Conservation (phyloP, 2,888 invertebrate species). For the Callinectes sapidus region DNA sequence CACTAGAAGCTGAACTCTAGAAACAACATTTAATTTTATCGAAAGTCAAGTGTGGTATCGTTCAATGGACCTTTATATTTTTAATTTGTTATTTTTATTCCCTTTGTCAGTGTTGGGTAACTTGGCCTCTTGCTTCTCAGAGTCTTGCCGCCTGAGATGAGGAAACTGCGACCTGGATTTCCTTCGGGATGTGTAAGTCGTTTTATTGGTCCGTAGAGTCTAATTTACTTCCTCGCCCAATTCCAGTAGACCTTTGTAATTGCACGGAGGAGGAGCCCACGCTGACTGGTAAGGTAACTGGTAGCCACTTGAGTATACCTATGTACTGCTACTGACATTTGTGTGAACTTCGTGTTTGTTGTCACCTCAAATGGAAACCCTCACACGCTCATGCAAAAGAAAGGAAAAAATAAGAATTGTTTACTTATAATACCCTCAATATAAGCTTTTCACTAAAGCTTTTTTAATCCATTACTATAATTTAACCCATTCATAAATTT, state of each 20-base stretch:
- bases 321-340: too few species aligned
- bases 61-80: background rate
- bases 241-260: background rate
- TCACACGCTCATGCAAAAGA: too few species aligned
- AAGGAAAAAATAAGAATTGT: too few species aligned
- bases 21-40: too few species aligned
- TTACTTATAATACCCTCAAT: too few species aligned
- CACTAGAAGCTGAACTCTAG: too few species aligned
- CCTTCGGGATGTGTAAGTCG: background rate
- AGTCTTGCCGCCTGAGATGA: background rate
- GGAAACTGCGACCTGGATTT: background rate
- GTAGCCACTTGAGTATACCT: too few species aligned
- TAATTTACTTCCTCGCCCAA: conserved; percentile 8
- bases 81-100: background rate
- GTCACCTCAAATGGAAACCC: too few species aligned
- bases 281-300: background rate
- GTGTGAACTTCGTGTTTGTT: too few species aligned
- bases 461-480: background rate
- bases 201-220: background rate
- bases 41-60: too few species aligned
- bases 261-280: background rate
- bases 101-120: background rate
- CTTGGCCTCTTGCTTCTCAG: background rate
- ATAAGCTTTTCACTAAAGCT: background rate
- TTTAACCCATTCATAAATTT: too few species aligned